A percentile compares a stretch with the other conserved stretches of the same genome.
These are phyloP conservation scores for Halesus radiatus DNA, from an alignment of 1,140 invertebrate species.

Conservation along the genomic window DNA sequence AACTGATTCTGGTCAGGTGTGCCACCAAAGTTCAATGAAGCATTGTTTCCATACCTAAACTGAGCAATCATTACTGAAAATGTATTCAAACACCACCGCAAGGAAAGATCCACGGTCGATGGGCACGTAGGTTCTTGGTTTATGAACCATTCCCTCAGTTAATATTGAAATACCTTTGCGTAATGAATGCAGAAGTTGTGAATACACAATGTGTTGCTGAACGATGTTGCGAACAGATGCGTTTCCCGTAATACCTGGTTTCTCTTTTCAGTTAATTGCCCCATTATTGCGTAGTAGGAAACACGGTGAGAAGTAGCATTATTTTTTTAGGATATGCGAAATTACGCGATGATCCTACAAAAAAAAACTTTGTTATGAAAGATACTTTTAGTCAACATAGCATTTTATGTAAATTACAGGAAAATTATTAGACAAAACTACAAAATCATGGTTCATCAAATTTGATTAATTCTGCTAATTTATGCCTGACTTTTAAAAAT, in stretches of 20 bases:
- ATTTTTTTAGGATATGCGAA: too few species aligned
- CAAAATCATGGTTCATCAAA: too few species aligned
- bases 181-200: slow-evolving; percentile 12
- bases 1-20: slow-evolving; percentile 1
- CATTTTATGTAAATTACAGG: too few species aligned
- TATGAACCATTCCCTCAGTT: not conserved
- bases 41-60: slow-evolving; percentile 7
- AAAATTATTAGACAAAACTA: too few species aligned
- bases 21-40: not conserved
- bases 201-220: slow-evolving; percentile 14
- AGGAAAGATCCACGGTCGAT: not conserved
- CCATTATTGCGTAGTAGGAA: not conserved
- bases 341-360: too few species aligned
- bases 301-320: too few species aligned
- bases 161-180: slow-evolving; percentile 14
- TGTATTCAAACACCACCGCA: not conserved
- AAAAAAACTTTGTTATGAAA: too few species aligned
- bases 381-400: too few species aligned
- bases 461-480: too few species aligned
- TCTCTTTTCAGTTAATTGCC: slow-evolving; percentile 24
- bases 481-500: too few species aligned
- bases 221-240: slow-evolving; percentile 2
- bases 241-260: not conserved
- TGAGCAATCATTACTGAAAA: not conserved
- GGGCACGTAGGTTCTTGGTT: not conserved